Base-by-base conservation (phyloP, 2,888 invertebrate genomes). In the Trachelus tabidus region DNA sequence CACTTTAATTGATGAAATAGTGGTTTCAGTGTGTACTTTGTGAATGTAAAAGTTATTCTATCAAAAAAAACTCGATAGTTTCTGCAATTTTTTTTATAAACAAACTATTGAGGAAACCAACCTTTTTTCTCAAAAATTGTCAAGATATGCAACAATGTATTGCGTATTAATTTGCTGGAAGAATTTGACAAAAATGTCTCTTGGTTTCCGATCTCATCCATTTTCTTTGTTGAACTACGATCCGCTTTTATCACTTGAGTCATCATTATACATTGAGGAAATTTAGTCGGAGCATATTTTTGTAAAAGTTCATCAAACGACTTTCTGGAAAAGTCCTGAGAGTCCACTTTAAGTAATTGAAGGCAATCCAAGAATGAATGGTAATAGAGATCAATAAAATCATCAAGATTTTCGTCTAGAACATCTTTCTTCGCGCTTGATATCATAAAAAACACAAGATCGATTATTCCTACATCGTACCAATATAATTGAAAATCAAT, bases 221-320 rank as follows among this genome's bases (percentile, higher is more conserved):
- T 84, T 23, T 89, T 34, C 35, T 79, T 76, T 11, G 40, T 35
- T 23, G 78, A 79, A 0, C 86, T 89, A 3, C 87, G 85, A 2
- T 87, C 83, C 0, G 91, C 89, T 76, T 91, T 90, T n/a, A 91
- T 90, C 33, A 91, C 91, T 79, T 89, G 91, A 4, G 85, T 83
- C 91, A 91, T 91, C 88, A 90, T 89, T 11, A 91, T 75, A 69
- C 90, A 89, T 76, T 91, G 91, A 11, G 82, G 85, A 68, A 91
- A 87, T 77, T 85, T 89, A 1, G 83, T 31, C 0, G 89, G 88
- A 0, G 87, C 89, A 33, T 86, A 88, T n/a, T 84, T 80, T n/a
- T 87, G 83, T 15, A 91, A 40, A 34, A 86, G 79, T 15, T 82
- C 77, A 34, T 88, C 81, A 30, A 89, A 89, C 34, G 85, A 84